A percentile compares a stretch with the other conserved stretches of the same genome.
Evolutionary conservation across 1,140 invertebrate genomes (phyloP).

Genomic region (Drosophila arawakana): DNA sequence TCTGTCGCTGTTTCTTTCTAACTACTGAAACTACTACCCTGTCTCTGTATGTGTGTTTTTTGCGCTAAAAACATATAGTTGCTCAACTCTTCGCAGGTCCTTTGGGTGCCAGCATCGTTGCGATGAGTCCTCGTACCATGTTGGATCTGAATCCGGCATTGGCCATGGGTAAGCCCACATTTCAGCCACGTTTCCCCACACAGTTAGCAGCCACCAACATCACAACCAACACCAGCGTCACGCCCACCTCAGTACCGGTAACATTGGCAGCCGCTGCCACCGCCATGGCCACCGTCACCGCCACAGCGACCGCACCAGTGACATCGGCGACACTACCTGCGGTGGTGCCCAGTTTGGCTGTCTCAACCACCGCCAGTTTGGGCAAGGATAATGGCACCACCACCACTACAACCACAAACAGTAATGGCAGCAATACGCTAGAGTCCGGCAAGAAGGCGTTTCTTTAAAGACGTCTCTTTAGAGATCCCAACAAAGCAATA

Average conservation of each 20-base stretch:
- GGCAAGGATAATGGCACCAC: conserved; percentile 66
- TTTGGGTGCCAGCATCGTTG: conserved; percentile 83
- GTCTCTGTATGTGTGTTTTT: neutral
- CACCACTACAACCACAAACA: conserved; percentile 50
- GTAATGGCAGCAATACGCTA: conserved; percentile 22
- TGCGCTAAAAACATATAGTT: conserved; percentile 72
- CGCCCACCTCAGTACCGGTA: neutral
- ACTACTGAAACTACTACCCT: conserved; percentile 21
- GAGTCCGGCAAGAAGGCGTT: conserved; percentile 73
- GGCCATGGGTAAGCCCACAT: conserved; percentile 82
- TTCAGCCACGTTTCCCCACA: conserved; percentile 81
- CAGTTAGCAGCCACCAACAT: conserved; percentile 59
- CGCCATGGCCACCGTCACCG: conserved; percentile 44
- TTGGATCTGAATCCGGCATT: conserved; percentile 82
- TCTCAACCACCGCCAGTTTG: conserved; percentile 67
- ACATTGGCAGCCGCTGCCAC: conserved; percentile 21
- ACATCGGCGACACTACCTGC: conserved; percentile 29
- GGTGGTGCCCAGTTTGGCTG: conserved; percentile 67
- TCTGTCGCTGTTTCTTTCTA: conserved; percentile 50
- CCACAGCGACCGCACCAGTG: conserved; percentile 30
- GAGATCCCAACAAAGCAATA: conserved; percentile 63
- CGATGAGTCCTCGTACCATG: conserved; percentile 84
- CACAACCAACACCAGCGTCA: conserved; percentile 7
- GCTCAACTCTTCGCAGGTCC: conserved; percentile 84
- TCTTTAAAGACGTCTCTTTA: conserved; percentile 39